Evolutionary conservation across 53 echinoderm and acorn worm genomes (phyloP), one percentile per base, ranked within the genome.

Genomic region (Echinarachnius parma): DNA sequence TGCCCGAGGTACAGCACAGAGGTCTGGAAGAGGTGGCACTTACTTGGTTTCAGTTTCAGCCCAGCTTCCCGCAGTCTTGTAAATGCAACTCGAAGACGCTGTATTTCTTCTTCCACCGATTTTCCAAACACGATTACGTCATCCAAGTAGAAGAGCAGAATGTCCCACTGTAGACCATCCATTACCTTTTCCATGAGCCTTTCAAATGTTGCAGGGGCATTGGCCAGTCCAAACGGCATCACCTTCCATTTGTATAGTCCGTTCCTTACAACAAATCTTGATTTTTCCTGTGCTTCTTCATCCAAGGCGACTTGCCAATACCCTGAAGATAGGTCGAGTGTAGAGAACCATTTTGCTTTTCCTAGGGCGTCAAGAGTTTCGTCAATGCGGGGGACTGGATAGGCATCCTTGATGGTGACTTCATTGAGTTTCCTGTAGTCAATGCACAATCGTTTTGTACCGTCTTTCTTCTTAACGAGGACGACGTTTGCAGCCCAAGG

Each of bases 221-320:
- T 87, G 19, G 69, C 48, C 1, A 88, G 61, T 0, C 89, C 80
- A 55, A 89, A 89, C 1, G 84, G 80, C 81, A 89, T 77, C 3
- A 84, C 89, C 8, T 55, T 89, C 75, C 80, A 84, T 28, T 67
- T 44, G 23, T 84, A 89, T 0, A 84, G 49, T 3, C 89, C 89
- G 20, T 80, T 63, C 0, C 80, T 61, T 16, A 79, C 82, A 4
- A 76, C 70, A 23, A 80, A 89, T 1, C 84, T 80, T 11, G 81
- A 67, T 53, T 89, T 84, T 15, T 80, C 46, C 26, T 77, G 76
- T 4, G 80, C 89, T 0, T 68, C 49, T 10, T 61, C 53, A 26
- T 77, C 77, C 8, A 89, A 28, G 21, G 61, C 79, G 10, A 88
- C 88, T n/a, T 89, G 80, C 83, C 83, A 89, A 44, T 89, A 89